Evolutionary conservation across 2,797 vertebrate species (phyloP).

Genomic region (Ispidina picta): DNA sequence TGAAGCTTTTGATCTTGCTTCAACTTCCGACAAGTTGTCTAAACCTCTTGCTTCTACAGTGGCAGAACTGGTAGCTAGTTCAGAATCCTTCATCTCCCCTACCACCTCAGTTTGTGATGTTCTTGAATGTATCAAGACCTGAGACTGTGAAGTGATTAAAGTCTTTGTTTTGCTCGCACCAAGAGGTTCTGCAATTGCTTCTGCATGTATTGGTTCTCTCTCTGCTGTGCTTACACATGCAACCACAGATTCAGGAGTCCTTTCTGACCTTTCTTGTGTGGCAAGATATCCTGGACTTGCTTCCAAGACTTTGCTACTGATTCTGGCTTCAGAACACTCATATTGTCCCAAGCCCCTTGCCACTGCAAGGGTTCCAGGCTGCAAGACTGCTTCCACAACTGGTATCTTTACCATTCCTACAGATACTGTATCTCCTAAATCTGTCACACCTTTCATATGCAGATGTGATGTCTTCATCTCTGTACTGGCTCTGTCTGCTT

Average conservation of each 20-base stretch:
- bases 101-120: background rate
- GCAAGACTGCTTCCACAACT: background rate
- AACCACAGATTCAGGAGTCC: background rate
- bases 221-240: background rate
- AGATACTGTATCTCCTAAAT: background rate
- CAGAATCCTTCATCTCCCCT: background rate
- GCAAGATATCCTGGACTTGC: background rate
- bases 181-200: background rate
- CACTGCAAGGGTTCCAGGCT: background rate
- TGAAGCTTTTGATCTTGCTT: background rate
- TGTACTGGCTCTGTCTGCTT: background rate
- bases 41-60: background rate
- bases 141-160: background rate
- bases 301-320: background rate
- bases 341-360: background rate
- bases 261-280: background rate
- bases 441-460: background rate
- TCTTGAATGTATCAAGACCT: background rate
- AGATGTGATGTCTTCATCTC: background rate
- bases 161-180: background rate
- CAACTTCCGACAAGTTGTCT: background rate
- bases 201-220: background rate
- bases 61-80: background rate
- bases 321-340: background rate
- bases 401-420: background rate